A percentile compares a stretch with the other conserved stretches of the same genome.
These are phyloP conservation scores for Hydractinia symbiolongicarpus DNA, from an alignment of 30 jellyfish, hydroid and myxozoan species.

Conservation along the genomic window DNA sequence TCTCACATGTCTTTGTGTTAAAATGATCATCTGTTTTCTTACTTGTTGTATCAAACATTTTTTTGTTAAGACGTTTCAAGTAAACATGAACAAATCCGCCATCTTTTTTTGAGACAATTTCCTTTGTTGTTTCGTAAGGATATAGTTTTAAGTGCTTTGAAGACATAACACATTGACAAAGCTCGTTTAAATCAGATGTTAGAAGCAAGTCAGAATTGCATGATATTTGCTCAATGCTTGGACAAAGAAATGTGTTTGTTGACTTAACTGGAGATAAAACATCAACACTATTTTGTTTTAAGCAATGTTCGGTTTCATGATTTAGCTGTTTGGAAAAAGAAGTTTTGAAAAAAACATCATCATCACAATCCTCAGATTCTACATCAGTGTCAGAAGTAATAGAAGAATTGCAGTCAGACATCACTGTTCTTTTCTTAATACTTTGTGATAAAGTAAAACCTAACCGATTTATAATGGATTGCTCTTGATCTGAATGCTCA, in stretches of 20 bases:
- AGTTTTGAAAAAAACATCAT: background rate
- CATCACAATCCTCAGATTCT: background rate
- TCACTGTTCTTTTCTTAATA: background rate
- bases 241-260: background rate
- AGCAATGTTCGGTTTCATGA: background rate
- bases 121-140: conserved; percentile 21
- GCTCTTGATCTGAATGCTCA: conserved; percentile 36
- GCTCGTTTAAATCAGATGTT: conserved; percentile 15
- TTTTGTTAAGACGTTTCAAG: conserved; percentile 35
- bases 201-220: background rate
- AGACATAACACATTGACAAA: conserved; percentile 21
- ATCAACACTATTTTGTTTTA: background rate
- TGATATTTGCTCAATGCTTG: background rate
- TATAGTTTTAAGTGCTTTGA: conserved; percentile 17
- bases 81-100: conserved; percentile 50
- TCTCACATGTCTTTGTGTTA: conserved; percentile 63
- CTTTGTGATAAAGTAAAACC: background rate
- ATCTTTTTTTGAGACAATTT: conserved; percentile 38
- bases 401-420: background rate
- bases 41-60: background rate
- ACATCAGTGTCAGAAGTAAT: background rate
- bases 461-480: conserved; percentile 50
- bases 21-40: conserved; percentile 27
- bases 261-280: background rate
- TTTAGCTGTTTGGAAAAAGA: background rate